Conservation (phyloP, 92 coral and sea anemone genomes). For the Hydrozoanthus gracilis region DNA sequence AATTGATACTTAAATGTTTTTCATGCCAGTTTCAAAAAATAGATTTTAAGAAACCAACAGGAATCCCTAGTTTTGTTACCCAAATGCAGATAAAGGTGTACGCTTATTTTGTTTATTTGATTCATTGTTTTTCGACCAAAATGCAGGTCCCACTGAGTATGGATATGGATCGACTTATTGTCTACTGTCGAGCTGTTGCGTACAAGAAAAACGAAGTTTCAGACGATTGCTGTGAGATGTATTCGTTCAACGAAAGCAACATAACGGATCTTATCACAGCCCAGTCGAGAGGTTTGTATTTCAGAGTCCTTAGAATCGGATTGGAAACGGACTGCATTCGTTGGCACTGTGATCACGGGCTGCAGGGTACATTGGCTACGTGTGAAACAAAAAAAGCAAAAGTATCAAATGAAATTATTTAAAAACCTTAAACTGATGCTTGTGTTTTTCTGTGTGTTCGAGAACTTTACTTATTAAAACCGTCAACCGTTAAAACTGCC, state of each 20-base stretch:
- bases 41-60: no score
- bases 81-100: background rate
- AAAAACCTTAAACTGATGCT: no score
- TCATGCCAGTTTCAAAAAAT: no score
- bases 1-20: no score
- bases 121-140: background rate
- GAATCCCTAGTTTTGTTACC: background rate
- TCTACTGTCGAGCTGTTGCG: slow-evolving; percentile 86
- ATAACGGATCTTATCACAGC: slow-evolving; percentile 70
- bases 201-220: slow-evolving; percentile 83
- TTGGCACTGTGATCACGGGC: background rate
- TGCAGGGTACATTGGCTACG: background rate
- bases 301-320: background rate
- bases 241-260: slow-evolving; percentile 78
- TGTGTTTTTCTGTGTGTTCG: no score
- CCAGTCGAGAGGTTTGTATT: slow-evolving; percentile 70
- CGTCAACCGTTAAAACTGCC: no score
- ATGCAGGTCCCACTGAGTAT: slow-evolving; percentile 76
- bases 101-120: no score
- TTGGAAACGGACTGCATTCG: background rate
- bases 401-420: no score
- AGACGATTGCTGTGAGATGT: slow-evolving; percentile 91
- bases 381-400: no score
- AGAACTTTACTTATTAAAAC: no score
- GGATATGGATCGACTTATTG: slow-evolving; percentile 86